These are phyloP conservation scores for Datnioides undecimradiatus DNA, from an alignment of 2,113 vertebrate species.

Conservation along the genomic window DNA sequence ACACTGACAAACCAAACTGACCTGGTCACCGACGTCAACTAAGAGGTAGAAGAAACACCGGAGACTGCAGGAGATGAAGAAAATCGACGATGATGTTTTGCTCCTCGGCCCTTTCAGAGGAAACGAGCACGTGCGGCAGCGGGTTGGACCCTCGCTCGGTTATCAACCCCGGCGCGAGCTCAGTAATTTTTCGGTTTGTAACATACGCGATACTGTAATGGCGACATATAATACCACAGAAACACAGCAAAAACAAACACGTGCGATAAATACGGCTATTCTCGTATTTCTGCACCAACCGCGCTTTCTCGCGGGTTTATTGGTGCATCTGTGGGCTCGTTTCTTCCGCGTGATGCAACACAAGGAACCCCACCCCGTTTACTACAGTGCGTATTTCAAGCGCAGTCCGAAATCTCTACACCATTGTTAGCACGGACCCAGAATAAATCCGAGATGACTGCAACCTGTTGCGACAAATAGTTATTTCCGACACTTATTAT, in stretches of 20 bases:
- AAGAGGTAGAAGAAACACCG: not conserved
- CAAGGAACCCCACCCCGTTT: not conserved
- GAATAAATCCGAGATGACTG: no score
- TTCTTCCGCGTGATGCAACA: slow-evolving; percentile 63
- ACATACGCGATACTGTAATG: not conserved
- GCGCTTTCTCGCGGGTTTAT: not conserved
- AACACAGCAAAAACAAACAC: not conserved
- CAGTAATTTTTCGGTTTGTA: not conserved
- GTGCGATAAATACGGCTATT: rapidly evolving
- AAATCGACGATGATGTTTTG: not conserved
- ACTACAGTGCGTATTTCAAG: slow-evolving; percentile 7
- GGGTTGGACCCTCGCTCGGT: no score
- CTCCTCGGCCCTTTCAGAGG: not conserved
- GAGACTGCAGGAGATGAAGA: not conserved
- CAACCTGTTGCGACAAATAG: no score
- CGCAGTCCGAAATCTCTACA: not conserved
- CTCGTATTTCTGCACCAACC: no score
- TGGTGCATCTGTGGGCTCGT: not conserved
- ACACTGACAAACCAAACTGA: not conserved
- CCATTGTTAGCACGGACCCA: not conserved
- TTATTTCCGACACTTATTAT: no score
- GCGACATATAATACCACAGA: not conserved
- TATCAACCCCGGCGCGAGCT: not conserved
- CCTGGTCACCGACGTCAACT: not conserved
- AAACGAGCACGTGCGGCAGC: slow-evolving; percentile 27